Base-by-base conservation (phyloP, 2,113 vertebrate species). In the Poeciliopsis occidentalis region DNA sequence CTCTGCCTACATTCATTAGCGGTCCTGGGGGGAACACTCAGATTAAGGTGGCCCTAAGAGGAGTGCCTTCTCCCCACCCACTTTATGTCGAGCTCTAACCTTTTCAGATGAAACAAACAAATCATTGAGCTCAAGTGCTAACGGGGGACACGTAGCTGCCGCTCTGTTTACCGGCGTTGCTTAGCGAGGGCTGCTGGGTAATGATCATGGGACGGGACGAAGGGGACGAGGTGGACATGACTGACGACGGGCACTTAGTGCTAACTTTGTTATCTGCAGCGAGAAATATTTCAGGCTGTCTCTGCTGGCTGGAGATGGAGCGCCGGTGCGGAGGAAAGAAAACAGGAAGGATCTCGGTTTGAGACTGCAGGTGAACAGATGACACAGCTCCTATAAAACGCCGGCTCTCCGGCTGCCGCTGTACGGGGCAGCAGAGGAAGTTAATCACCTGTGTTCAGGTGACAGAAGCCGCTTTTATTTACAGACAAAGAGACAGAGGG, bases 71-170 rank as follows among this genome's bases (percentile, higher is more conserved):
- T 88, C 85, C 85, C 80, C 79, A 78, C 73, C 63, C 68, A 12
- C 80, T 73, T 89, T 71, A 68, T 82, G 82, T 80, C 4, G 27
- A 82, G 77, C 81, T 67, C 80, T 91, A 91, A 92, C 85, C 89
- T 91, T 90, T 85, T 83, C 69, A 86, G 84, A 75, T 66, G 73
- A 91, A 85, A 85, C 87, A 91, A 89, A 92, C 88, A 89, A 87
- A 89, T 85, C 84, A 83, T 77, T 71, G 81, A 80, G 73, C 31
- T 61, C 31, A 63, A 64, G 67, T 63, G 76, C 87, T 85, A 89
- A 93, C 75, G 64, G 82, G 77, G 75, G 76, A 69, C 79, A 64
- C 78, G 71, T 62, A 66, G 79, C 67, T 7, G n/a, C 54, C 74
- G 75, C 51, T 57, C 22, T 69, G 77, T 76, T 67, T 75, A 65